Evolutionary conservation across 2,797 vertebrate species (phyloP).

Genomic region (Catostomus latipinnis): DNA sequence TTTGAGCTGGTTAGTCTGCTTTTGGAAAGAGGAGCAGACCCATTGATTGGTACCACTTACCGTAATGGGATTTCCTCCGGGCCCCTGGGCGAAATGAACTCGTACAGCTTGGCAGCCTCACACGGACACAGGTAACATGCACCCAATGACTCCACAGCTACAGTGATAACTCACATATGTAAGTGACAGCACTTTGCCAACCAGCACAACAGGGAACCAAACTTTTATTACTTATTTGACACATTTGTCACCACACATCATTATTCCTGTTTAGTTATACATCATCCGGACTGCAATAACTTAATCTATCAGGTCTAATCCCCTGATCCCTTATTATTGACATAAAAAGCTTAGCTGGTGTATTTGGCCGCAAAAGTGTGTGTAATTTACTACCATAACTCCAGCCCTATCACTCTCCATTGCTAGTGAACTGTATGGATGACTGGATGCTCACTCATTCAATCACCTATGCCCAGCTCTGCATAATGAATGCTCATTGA

Average conservation of each 20-base stretch:
- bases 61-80: conserved; percentile 81
- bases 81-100: conserved; percentile 83
- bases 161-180: neutral
- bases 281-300: conserved; percentile 19
- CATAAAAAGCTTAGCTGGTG: conserved; percentile 45
- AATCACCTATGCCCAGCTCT: conserved; percentile 60
- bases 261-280: conserved; percentile 19
- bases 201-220: conserved; percentile 7
- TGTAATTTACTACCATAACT: conserved; percentile 41
- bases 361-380: conserved; percentile 19
- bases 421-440: conserved; percentile 35
- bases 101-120: conserved; percentile 82
- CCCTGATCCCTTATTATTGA: conserved; percentile 25
- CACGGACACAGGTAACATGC: conserved; percentile 82
- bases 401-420: conserved; percentile 38
- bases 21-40: conserved; percentile 82
- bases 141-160: conserved; percentile 12
- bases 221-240: conserved; percentile 13
- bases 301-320: conserved; percentile 26
- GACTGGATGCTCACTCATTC: conserved; percentile 55
- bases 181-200: conserved; percentile 1
- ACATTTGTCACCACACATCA: conserved; percentile 8
- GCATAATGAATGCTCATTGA: conserved; percentile 68
- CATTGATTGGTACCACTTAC: conserved; percentile 81
- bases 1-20: conserved; percentile 84